Evolutionary conservation across 2,113 vertebrate genomes (phyloP).

Genomic region (Crotophaga sulcirostris): DNA sequence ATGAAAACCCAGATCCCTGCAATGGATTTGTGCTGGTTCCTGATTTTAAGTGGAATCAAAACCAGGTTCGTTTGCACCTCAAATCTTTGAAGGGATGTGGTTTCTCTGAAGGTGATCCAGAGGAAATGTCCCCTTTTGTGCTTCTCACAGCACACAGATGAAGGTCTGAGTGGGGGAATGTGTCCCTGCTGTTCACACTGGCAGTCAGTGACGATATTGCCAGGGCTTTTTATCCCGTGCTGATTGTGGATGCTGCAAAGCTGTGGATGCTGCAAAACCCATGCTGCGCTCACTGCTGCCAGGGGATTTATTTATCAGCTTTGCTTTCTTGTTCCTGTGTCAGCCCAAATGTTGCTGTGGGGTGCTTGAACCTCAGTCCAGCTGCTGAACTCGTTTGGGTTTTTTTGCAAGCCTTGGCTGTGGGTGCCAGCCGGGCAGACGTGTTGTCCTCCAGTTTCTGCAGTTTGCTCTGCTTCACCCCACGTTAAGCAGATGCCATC

Average conservation of each 20-base stretch:
- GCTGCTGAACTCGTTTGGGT: neutral
- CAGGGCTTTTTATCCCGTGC: neutral
- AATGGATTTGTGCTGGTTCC: conserved; percentile 91
- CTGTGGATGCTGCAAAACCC: neutral
- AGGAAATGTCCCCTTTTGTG: neutral
- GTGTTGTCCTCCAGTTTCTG: neutral
- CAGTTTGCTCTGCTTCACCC: neutral
- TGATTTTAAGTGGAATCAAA: conserved; percentile 96
- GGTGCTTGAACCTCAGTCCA: neutral
- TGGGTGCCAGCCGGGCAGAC: neutral
- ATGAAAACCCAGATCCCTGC: conserved; percentile 86
- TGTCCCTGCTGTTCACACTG: neutral
- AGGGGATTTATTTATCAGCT: neutral
- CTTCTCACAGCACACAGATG: neutral
- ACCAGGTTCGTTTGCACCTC: conserved; percentile 80
- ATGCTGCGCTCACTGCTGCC: neutral
- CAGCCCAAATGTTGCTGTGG: neutral
- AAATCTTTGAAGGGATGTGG: neutral
- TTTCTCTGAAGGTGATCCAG: neutral
- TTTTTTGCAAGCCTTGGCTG: neutral
- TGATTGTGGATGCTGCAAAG: neutral
- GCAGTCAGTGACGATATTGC: neutral
- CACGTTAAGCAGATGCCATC: neutral
- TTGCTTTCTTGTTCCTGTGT: neutral
- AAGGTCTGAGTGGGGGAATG: neutral